phyloP scores from a whole-genome alignment of 1,140 invertebrate genomes.

The honey bee (Apis mellifera) region DNA sequence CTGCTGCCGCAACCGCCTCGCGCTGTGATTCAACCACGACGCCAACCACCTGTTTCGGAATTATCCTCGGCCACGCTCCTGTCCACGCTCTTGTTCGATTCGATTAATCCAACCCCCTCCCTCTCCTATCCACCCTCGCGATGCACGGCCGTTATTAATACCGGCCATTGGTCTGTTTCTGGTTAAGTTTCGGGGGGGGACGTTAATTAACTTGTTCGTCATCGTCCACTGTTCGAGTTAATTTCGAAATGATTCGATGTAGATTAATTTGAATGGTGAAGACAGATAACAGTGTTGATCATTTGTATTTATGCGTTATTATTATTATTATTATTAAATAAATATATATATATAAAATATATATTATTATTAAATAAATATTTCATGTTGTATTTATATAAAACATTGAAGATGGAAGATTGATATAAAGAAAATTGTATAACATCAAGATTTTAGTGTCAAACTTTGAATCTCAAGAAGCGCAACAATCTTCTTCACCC shows the following conservation, averaged over 20 bases:
- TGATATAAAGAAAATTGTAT: too few relatives aligned
- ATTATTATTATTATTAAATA: too few relatives aligned
- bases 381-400: too few relatives aligned
- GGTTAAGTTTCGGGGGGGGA: not conserved
- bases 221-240: too few relatives aligned
- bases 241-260: too few relatives aligned
- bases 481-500: not conserved
- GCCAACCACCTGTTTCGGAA: slow-evolving; percentile 64
- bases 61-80: slow-evolving; percentile 33
- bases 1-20: slow-evolving; percentile 1
- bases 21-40: not conserved
- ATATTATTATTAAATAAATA: too few relatives aligned
- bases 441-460: not conserved
- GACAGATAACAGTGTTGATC: too few relatives aligned
- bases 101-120: slow-evolving; percentile 39
- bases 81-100: slow-evolving; percentile 42
- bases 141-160: slow-evolving; percentile 27
- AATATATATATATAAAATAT: too few relatives aligned
- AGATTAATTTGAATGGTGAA: too few relatives aligned
- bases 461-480: not conserved
- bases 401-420: too few relatives aligned
- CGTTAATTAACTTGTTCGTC: not conserved
- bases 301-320: too few relatives aligned
- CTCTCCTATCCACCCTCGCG: too few relatives aligned
- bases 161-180: not conserved